Base-by-base conservation (phyloP, 2,113 vertebrate species). In the Gymnogyps californianus region DNA sequence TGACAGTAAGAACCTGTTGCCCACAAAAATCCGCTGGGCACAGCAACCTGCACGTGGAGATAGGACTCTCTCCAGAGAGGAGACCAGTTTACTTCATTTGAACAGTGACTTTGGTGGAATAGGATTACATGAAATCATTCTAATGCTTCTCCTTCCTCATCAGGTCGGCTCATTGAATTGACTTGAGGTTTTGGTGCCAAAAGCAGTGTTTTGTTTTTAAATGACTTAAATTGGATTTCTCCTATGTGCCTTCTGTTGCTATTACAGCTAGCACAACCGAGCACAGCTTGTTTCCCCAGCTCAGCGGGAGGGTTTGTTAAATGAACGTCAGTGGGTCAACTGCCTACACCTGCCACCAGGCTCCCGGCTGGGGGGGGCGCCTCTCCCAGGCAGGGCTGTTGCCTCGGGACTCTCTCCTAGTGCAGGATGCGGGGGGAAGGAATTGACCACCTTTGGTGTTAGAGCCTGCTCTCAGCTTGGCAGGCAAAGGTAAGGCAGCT, bases 401-500 rank as follows among this genome's bases (percentile, higher is more conserved):
- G 5, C 32, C 24, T 2, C 2, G 34, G 55, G 26, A 2, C 5
- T 38, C 1, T 14, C 51, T 36, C 10, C 61, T 55, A 34, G 5
- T 8, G 2, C 2, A 5, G 59, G 25, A 19, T 3, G 13, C 2
- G 22, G 24, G 25, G 16, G 61, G 29, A 57, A 61, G n/a, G 64
- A 36, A 4, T 11, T 0, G 1, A 18, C 6, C 1, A 0, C 2
- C 3, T 34, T 25, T 16, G 3, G 11, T 18, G 25, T 0, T 58
- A 15, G n/a, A 90, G 9, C 6, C 10, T 8, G 3, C 5, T 28
- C 11, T 26, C 15, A 55, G 28, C 25, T 46, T n/a, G 19, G 28
- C 46, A 83, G 16, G 15, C 4, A 64, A 89, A 87, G 81, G 81
- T 95, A 93, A 93, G 72, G 9, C 4, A 75, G 40, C 36, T 55